Base-by-base conservation (phyloP, 2,113 vertebrate species). In the Ivindomyrus marchei region DNA sequence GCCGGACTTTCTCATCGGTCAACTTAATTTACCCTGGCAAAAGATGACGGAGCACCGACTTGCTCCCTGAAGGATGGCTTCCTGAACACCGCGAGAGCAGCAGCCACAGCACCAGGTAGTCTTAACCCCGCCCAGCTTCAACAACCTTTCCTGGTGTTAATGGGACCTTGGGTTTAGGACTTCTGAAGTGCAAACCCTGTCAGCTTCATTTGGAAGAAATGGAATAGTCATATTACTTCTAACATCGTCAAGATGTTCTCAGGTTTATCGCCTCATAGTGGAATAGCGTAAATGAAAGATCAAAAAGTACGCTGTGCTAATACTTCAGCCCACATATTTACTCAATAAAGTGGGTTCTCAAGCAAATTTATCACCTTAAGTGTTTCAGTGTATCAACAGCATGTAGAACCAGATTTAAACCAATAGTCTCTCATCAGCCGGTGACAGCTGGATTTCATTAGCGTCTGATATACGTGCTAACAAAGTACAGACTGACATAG, bases 1-100 rank as follows among this genome's bases (percentile, higher is more conserved):
- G 9, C 85, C 50, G 86, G 89, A 88, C 53, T 62, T 83, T 92
- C 92, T 92, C 93, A 93, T 94, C 92, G 91, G 91, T 93, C 93
- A 93, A 89, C 90, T 88, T 92, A 92, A 92, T 93, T 90, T 85
- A 50, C 89, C 6, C 39, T 19, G 58, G 62, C 36, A 42, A 52
- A 58, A 91, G 47, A 85, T 66, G 58, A 66, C 27, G 7, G 58
- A 66, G 24, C 8, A 3, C 58, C n/a, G 24, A 10, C n/a, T 31
- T 31, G n/a, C 62, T 27, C 62, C 62, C n/a, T 11, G 9, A 31
- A 66, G 58, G 58, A 27, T 66, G 62, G 10, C n/a, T 36, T 36
- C 31, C 31, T 66, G 62, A 11, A 70, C 62, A 70, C 62, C 10
- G 1, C 0, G 10, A 11, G n/a, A 4, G n/a, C 62, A 27, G 10